Conservation (phyloP, 2,888 invertebrate species). For the Drosophila nigricruria region DNA sequence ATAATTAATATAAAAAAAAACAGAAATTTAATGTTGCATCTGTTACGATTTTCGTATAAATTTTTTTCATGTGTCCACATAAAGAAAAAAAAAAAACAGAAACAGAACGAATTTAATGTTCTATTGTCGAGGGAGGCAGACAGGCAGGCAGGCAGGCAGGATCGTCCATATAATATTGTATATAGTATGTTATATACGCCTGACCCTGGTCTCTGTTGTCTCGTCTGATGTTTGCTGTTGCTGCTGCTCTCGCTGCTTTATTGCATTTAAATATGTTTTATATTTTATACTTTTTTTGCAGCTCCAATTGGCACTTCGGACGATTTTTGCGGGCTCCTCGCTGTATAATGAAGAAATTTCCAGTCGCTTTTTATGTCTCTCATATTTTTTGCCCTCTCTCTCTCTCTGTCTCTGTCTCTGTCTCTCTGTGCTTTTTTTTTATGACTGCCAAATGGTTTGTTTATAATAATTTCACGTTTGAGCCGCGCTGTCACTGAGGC, state of each 20-base stretch:
- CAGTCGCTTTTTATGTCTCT: slow-evolving; percentile 62
- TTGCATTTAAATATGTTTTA: slow-evolving; percentile 78
- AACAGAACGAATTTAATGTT: slow-evolving; percentile 2
- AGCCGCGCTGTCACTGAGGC: slow-evolving; percentile 62
- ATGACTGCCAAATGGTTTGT: slow-evolving; percentile 76
- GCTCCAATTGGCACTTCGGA: slow-evolving; percentile 54
- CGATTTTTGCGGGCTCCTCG: slow-evolving; percentile 37
- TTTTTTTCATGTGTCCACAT: slow-evolving; percentile 1
- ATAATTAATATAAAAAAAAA: not conserved
- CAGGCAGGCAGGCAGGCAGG: too few relatives aligned
- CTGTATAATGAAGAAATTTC: slow-evolving; percentile 76
- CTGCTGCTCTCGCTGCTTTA: slow-evolving; percentile 54
- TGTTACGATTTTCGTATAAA: not conserved
- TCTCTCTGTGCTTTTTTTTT: slow-evolving; percentile 38
- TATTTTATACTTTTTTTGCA: slow-evolving; percentile 52
- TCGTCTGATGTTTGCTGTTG: slow-evolving; percentile 19
- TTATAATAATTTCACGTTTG: slow-evolving; percentile 80
- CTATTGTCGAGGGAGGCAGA: slow-evolving; percentile 3
- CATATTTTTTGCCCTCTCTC: not conserved
- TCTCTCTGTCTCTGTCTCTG: not conserved
- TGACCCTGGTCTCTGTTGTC: not conserved
- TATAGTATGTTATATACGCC: not conserved
- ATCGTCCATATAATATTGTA: slow-evolving; percentile 6
- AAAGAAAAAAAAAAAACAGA: not conserved
- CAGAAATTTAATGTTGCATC: slow-evolving; percentile 1